Evolutionary conservation across 92 coral and sea anemone species (phyloP), one percentile per base, ranked within the genome.

Genomic region (Umimayanthus kanabou): DNA sequence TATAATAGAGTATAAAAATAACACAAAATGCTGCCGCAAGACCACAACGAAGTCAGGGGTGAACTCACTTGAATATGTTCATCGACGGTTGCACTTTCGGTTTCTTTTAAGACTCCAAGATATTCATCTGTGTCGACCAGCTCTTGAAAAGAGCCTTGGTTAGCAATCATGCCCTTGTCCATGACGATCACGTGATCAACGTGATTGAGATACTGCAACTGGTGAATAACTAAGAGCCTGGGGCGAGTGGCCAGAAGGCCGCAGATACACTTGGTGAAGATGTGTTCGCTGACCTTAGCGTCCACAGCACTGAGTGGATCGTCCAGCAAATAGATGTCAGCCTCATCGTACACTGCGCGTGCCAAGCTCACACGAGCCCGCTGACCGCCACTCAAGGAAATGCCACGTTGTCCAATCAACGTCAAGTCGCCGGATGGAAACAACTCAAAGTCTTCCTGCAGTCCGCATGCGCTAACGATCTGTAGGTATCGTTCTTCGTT

Each of bases 111-210:
- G 50, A 47, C 50, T 9, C 9, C 10, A 47, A 47, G 50, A 47
- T 47, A 47, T 47, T 47, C 80, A 40, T 76, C 80, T 23, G 80
- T 37, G 26, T 76, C 39, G 80, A 76, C 80, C 57, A 76, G 49
- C 10, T 76, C 80, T 76, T 76, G 49, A 43, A 37, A 76, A 76
- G 49, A 8, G n/a, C 80, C 80, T 76, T 76, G 55, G 47, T 76
- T 76, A 9, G 80, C 50, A 43, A 76, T 43, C 80, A 43, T 43
- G 14, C 80, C 80, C 57, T 76, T 76, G 49, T 76, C 80, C 80
- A 76, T 76, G 80, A 76, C 80, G 14, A 76, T 76, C 80, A 76
- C 80, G 80, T 76, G 80, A 40, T 76, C 80, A 40, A 76, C 80
- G 16, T 76, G 39, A 28, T 76, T 43, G 11, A 76, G 80, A 25